Base-by-base conservation (phyloP, 2,797 vertebrate genomes). In the Chaetodon trifasciatus region DNA sequence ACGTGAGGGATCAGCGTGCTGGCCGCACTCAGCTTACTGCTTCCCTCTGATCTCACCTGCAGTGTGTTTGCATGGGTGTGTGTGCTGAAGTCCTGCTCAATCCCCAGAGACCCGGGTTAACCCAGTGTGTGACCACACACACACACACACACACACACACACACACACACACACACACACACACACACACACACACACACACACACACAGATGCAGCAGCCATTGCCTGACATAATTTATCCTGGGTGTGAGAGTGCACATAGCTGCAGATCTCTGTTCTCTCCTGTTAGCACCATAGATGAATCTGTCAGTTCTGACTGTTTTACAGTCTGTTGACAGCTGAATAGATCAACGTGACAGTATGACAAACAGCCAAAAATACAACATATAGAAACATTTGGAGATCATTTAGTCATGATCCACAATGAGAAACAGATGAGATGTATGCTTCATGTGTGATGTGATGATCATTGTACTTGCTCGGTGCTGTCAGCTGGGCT, bases 41-140 rank as follows among this genome's bases (percentile, higher is more conserved):
- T 42, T 42, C 39, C 19, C 85, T 92, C 83, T 89, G 78, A 90
- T 86, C 86, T 89, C 74, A 56, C 81, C 69, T 70, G 70, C 65
- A 63, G 35, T 57, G 21, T 76, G 70, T 74, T 71, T 77, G 64
- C 32, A 32, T 32, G 28, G 28, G 35, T 57, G 23, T 76, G 70
- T 74, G 69, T 77, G 64, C 12, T 63, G 75, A 83, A 86, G 63
- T 63, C 76, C 78, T 53, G 21, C 44, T 83, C 81, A 83, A 67
- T 69, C 86, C 68, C 70, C 64, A 15, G 74, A 82, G 82, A 83
- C 55, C 63, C 19, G 52, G 6, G 61, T 21, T 78, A 24, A 73
- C 57, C 71, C 72, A 56, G 17, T 44, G 66, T 56, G 60, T 57
- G 69, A 58, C 74, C 58, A 74, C 83, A 85, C 91, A 86, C 86